phyloP scores from a whole-genome alignment of 92 coral and sea anemone genomes.

The Bergia sp. region DNA sequence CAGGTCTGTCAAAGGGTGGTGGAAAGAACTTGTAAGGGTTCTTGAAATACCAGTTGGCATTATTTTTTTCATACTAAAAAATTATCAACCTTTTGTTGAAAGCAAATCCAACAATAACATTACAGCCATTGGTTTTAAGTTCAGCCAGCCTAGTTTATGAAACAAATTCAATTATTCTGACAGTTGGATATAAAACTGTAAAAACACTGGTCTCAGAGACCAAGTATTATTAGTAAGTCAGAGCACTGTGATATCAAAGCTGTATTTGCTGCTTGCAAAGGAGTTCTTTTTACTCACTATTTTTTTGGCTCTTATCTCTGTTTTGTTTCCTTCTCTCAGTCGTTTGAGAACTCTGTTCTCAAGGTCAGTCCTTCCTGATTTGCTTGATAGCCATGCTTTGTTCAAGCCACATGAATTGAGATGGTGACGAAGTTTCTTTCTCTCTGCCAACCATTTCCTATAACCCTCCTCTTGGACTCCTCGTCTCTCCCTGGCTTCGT shows the following conservation, averaged over 20 bases:
- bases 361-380: constrained; percentile 74
- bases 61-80: no score
- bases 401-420: constrained; percentile 72
- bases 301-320: constrained; percentile 66
- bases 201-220: not conserved
- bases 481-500: not conserved
- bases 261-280: no score
- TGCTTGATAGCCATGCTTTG: constrained; percentile 76
- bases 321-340: constrained; percentile 50
- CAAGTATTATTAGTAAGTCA: not conserved
- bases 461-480: constrained; percentile 57
- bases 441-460: constrained; percentile 76
- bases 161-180: no score
- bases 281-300: constrained; percentile 32
- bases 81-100: no score
- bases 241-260: no score
- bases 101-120: no score
- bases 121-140: no score
- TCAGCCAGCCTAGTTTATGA: no score
- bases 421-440: constrained; percentile 67
- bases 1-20: no score
- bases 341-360: constrained; percentile 79
- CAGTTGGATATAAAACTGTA: no score
- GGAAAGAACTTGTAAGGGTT: no score
- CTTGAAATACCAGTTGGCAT: no score